Percentiles rank a stretch among this genome's conserved stretches.
These are phyloP conservation scores for Romanogobio albipinnatus DNA, from an alignment of 2,113 vertebrate species.

Conservation along the genomic window DNA sequence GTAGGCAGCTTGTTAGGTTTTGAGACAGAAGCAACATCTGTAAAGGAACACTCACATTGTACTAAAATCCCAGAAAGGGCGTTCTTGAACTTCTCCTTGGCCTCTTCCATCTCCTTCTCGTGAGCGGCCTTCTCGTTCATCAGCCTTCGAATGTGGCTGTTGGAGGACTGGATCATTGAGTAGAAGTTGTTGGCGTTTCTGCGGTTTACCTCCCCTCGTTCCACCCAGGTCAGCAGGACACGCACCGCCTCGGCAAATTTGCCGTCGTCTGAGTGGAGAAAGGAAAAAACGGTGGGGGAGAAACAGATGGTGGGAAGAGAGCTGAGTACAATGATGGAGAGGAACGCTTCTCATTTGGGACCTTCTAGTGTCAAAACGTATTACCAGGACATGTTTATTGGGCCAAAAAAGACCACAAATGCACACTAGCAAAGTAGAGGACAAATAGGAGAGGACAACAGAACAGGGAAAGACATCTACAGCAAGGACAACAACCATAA, in stretches of 20 bases:
- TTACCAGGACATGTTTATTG: slow-evolving; percentile 44
- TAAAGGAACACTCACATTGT: slow-evolving; percentile 81
- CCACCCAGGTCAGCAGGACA: slow-evolving; percentile 92
- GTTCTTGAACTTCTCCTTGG: slow-evolving; percentile 94
- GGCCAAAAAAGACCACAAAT: slow-evolving; percentile 18
- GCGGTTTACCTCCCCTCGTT: slow-evolving; percentile 93
- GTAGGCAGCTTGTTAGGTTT: neutral
- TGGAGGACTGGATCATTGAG: slow-evolving; percentile 97
- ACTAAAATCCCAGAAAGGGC: slow-evolving; percentile 90
- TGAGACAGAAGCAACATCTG: slow-evolving; percentile 1
- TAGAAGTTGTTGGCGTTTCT: slow-evolving; percentile 97
- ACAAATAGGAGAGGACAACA: slow-evolving; percentile 40
- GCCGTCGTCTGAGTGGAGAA: slow-evolving; percentile 80
- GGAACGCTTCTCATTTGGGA: slow-evolving; percentile 45
- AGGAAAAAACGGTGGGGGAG: neutral
- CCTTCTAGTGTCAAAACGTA: slow-evolving; percentile 17
- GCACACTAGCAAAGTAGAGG: neutral
- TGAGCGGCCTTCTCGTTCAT: slow-evolving; percentile 88
- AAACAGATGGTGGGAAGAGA: slow-evolving; percentile 41
- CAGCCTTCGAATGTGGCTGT: slow-evolving; percentile 91
- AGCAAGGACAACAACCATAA: neutral
- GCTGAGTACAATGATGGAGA: slow-evolving; percentile 1
- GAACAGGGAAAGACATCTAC: slow-evolving; percentile 21
- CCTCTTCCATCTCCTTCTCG: slow-evolving; percentile 95
- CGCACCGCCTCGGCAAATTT: slow-evolving; percentile 91